These are phyloP conservation scores for Ommatoiulus sabulosus DNA, from an alignment of 2,888 invertebrate species.

Conservation along the genomic window DNA sequence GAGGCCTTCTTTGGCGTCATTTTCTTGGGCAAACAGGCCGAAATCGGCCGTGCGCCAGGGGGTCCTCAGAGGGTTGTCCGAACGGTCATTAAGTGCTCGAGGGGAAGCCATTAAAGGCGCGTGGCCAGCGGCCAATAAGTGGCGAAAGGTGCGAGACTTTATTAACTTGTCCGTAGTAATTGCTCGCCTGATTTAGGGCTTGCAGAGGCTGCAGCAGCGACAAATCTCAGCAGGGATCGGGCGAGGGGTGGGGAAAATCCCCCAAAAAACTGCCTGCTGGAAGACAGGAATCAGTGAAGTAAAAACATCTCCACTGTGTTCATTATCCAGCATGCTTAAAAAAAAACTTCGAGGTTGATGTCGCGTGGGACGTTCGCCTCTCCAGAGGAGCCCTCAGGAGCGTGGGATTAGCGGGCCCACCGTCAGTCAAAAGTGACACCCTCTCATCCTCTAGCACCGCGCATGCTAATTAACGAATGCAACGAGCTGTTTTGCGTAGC, in stretches of 20 bases:
- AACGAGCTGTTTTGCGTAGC: too few species aligned
- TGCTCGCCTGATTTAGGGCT: neutral
- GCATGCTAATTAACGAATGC: too few species aligned
- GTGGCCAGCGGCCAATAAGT: conserved; percentile 3
- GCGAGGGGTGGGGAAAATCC: neutral
- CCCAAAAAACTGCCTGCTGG: too few species aligned
- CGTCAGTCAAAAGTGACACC: too few species aligned
- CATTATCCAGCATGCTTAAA: too few species aligned
- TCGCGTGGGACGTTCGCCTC: too few species aligned
- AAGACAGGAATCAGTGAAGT: too few species aligned
- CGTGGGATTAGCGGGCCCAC: too few species aligned
- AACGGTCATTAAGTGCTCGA: neutral
- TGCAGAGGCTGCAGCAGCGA: neutral
- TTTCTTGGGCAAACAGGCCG: neutral
- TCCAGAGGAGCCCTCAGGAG: too few species aligned
- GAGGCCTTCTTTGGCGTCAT: neutral
- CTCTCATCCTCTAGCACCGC: too few species aligned
- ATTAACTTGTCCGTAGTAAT: neutral
- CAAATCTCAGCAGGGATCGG: neutral
- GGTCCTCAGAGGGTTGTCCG: conserved; percentile 14
- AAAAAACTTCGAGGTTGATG: too few species aligned
- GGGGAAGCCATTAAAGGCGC: neutral
- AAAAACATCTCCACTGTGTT: too few species aligned
- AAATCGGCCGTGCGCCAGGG: neutral
- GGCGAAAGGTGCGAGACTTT: conserved; percentile 11